Conservation (phyloP, 2,113 vertebrate species). For the Phodopus roborovskii region DNA sequence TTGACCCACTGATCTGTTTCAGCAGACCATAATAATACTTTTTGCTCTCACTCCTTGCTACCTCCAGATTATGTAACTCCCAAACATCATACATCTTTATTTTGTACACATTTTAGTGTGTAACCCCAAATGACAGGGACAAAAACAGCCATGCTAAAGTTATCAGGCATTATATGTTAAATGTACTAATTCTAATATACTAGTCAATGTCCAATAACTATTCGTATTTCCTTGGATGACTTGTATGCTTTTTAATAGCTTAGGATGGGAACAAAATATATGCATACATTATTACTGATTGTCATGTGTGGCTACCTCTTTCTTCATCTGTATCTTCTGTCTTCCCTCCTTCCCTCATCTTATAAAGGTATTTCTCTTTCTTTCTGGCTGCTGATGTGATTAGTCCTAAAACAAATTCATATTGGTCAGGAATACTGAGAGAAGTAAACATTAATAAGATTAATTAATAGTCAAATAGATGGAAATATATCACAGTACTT, state of each 20-base stretch:
- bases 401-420: neutral
- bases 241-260: neutral
- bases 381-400: neutral
- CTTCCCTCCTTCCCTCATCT: neutral
- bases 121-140: neutral
- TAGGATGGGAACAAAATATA: neutral
- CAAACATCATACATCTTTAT: neutral
- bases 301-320: neutral
- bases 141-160: neutral
- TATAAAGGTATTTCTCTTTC: neutral
- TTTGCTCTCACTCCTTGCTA: accelerated
- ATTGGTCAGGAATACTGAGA: neutral
- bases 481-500: neutral
- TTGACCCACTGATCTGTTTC: neutral
- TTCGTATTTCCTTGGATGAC: neutral
- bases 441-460: neutral
- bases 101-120: neutral
- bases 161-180: neutral
- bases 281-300: neutral
- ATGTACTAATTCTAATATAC: neutral
- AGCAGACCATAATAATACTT: neutral
- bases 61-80: neutral
- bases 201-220: neutral
- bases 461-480: neutral
- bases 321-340: neutral